Evolutionary conservation across 1,140 invertebrate genomes (phyloP).

Genomic region (Neoseiulus cucumeris): DNA sequence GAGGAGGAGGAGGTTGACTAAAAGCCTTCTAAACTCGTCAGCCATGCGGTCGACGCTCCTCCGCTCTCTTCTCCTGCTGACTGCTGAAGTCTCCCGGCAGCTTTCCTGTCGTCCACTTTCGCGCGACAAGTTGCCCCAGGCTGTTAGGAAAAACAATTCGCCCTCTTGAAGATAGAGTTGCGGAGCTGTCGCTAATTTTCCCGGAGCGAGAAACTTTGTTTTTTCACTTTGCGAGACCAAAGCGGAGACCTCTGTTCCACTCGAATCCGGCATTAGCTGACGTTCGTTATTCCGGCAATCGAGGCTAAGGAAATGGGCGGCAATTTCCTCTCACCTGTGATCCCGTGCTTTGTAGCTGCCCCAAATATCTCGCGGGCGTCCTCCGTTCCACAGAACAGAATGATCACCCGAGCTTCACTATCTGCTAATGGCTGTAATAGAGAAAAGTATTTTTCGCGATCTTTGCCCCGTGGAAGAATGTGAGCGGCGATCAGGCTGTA

Average conservation of each 20-base stretch:
- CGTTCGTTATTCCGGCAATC: neutral
- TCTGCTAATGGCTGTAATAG: slow-evolving; percentile 44
- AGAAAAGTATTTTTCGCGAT: neutral
- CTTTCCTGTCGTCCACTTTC: too few species aligned
- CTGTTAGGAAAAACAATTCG: neutral
- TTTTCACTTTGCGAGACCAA: too few species aligned
- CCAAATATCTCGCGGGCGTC: slow-evolving; percentile 65
- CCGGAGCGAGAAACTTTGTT: too few species aligned
- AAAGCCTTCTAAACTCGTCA: too few species aligned
- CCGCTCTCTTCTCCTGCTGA: too few species aligned
- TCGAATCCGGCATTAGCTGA: too few species aligned
- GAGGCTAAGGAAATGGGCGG: neutral
- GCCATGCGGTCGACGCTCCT: too few species aligned
- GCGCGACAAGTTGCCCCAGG: too few species aligned
- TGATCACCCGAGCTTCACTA: slow-evolving; percentile 75
- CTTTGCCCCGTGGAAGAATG: neutral
- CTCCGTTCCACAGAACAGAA: slow-evolving; percentile 68
- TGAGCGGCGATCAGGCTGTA: slow-evolving; percentile 8
- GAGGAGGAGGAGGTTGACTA: too few species aligned
- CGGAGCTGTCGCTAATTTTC: too few species aligned
- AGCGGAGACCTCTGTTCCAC: too few species aligned
- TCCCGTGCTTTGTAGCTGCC: slow-evolving; percentile 53
- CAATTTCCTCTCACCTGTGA: slow-evolving; percentile 35
- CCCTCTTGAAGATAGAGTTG: neutral
- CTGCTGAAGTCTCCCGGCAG: too few species aligned